These are phyloP conservation scores for Strigamia crassipes DNA, from an alignment of 2,888 invertebrate genomes.

Conservation along the genomic window DNA sequence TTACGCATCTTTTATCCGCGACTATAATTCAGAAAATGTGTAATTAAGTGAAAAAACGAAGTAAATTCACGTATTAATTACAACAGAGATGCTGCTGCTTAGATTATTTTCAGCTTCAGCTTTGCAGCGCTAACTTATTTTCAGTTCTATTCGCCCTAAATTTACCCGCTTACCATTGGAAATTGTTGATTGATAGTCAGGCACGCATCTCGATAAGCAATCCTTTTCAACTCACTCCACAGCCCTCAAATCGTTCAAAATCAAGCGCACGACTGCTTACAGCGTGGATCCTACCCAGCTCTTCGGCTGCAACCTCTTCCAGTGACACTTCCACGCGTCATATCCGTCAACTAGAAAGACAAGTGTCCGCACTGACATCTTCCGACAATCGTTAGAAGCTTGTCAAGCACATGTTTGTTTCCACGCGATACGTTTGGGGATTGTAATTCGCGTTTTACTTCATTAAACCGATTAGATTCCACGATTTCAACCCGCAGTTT, in stretches of 20 bases:
- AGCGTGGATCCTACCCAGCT: background rate
- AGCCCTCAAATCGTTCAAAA: conserved; percentile 19
- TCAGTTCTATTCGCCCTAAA: background rate
- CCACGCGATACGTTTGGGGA: background rate
- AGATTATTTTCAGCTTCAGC: conserved; percentile 8
- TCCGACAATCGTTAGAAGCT: background rate
- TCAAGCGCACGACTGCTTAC: conserved; percentile 22
- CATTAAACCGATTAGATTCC: background rate
- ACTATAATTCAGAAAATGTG: background rate
- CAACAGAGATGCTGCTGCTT: background rate
- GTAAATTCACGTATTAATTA: background rate
- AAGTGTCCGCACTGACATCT: background rate
- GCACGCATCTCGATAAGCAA: background rate
- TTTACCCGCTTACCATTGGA: background rate
- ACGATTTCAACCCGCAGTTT: too few species aligned
- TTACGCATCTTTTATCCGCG: background rate
- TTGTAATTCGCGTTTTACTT: background rate
- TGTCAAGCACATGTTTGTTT: background rate
- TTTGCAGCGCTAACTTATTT: background rate
- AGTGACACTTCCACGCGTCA: background rate
- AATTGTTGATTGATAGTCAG: conserved; percentile 19
- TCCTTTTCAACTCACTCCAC: background rate
- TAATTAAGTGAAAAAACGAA: background rate
- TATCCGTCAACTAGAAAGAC: background rate
- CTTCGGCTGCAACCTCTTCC: background rate